Conservation (phyloP, 2,888 invertebrate genomes). For the Agriopis marginaria region DNA sequence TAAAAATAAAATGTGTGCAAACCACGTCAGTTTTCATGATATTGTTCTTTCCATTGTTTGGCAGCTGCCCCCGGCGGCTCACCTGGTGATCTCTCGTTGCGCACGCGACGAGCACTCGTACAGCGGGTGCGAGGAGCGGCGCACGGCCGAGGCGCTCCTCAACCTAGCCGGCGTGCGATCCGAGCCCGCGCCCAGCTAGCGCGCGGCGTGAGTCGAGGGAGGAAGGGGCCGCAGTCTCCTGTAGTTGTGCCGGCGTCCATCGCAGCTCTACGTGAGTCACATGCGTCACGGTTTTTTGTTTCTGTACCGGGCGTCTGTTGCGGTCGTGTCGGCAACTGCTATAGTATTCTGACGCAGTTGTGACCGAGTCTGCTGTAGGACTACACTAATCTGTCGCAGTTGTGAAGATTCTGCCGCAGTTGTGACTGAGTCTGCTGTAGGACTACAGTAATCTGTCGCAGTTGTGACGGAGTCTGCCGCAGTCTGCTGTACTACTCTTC, state of each 20-base stretch:
- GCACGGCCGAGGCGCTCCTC: constrained; percentile 82
- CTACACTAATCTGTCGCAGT: neutral
- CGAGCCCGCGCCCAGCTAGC: constrained; percentile 53
- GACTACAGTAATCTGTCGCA: neutral
- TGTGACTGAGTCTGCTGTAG: neutral
- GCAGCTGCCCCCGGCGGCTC: constrained; percentile 79
- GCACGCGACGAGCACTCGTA: constrained; percentile 98
- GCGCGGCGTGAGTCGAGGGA: neutral
- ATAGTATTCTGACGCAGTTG: too few relatives aligned
- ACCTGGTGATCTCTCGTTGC: constrained; percentile 92
- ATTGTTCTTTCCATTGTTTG: neutral
- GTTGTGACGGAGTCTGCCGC: neutral
- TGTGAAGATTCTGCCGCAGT: neutral
- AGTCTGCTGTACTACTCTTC: too few relatives aligned
- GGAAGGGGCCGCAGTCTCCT: neutral
- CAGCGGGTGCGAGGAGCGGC: constrained; percentile 86
- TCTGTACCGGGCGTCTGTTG: too few relatives aligned
- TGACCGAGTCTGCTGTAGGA: neutral
- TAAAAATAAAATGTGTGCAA: too few relatives aligned
- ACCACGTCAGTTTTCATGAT: too few relatives aligned
- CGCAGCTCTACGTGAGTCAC: neutral
- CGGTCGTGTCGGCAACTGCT: too few relatives aligned
- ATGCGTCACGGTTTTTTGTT: neutral
- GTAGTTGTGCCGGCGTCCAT: neutral
- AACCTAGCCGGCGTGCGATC: constrained; percentile 77